These are phyloP conservation scores for Agraylea sexmaculata DNA, from an alignment of 1,140 invertebrate species.

Conservation along the genomic window DNA sequence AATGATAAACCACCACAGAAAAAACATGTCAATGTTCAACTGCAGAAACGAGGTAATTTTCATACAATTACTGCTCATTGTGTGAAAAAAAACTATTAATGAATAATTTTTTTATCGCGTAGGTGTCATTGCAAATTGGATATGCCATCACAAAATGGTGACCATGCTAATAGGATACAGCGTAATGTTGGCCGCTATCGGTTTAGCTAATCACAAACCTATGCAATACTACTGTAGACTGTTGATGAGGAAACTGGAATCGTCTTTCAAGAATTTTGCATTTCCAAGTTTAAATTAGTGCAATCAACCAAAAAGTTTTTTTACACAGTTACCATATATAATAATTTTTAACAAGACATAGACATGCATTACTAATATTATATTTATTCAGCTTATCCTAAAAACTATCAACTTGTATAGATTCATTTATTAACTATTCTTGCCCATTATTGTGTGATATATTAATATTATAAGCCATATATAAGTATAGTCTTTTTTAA, in stretches of 20 bases:
- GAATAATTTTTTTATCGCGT: constrained; percentile 18
- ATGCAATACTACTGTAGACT: constrained; percentile 37
- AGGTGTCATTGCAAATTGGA: constrained; percentile 31
- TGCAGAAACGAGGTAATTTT: constrained; percentile 1
- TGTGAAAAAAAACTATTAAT: neutral
- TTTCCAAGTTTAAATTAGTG: too few relatives aligned
- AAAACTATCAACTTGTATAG: too few relatives aligned
- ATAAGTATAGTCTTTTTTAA: too few relatives aligned
- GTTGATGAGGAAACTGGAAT: constrained; percentile 30
- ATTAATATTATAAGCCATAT: too few relatives aligned
- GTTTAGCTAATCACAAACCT: constrained; percentile 36
- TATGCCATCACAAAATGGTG: constrained; percentile 33
- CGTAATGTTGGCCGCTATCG: constrained; percentile 36
- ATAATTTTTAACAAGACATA: too few relatives aligned
- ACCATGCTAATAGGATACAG: constrained; percentile 36
- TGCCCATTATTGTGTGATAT: too few relatives aligned
- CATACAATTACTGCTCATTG: neutral
- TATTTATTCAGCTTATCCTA: too few relatives aligned
- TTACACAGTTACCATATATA: neutral
- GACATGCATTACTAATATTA: too few relatives aligned
- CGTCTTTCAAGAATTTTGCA: constrained; percentile 28
- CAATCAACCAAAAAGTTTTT: neutral
- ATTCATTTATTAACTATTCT: too few relatives aligned
- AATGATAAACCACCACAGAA: constrained; percentile 26
- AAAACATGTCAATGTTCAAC: neutral